A percentile compares a stretch with the other conserved stretches of the same genome.
phyloP scores from a whole-genome alignment of 2,888 invertebrate species.

The Cheilosia variabilis region DNA sequence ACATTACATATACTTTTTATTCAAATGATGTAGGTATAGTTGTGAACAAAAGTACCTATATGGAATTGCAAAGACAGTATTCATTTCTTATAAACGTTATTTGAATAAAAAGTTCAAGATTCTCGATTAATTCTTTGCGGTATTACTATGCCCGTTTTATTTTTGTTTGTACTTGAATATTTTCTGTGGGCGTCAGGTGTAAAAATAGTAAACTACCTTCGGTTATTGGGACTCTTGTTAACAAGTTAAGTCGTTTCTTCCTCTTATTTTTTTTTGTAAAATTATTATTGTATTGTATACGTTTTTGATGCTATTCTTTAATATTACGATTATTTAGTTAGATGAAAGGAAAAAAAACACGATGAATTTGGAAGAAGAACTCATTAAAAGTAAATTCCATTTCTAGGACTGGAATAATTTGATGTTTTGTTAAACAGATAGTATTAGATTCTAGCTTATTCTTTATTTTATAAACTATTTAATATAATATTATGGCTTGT shows the following conservation, averaged over 20 bases:
- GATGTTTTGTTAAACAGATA: slow-evolving; percentile 28
- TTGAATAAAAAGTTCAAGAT: slow-evolving; percentile 62
- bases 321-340: slow-evolving; percentile 46
- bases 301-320: slow-evolving; percentile 75
- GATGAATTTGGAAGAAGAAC: slow-evolving; percentile 28
- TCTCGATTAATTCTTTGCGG: slow-evolving; percentile 50
- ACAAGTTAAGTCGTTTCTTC: slow-evolving; percentile 76
- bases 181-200: slow-evolving; percentile 76
- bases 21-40: slow-evolving; percentile 31
- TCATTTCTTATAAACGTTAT: slow-evolving; percentile 8
- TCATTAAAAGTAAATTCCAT: slow-evolving; percentile 24
- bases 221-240: slow-evolving; percentile 71
- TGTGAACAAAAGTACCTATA: slow-evolving; percentile 48
- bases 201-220: slow-evolving; percentile 76
- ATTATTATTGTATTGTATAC: slow-evolving; percentile 77
- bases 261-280: slow-evolving; percentile 74
- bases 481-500: slow-evolving; percentile 47
- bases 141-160: slow-evolving; percentile 48
- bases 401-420: slow-evolving; percentile 19
- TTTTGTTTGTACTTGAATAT: slow-evolving; percentile 73
- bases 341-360: not conserved
- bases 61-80: slow-evolving; percentile 36
- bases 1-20: slow-evolving; percentile 35
- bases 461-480: slow-evolving; percentile 55
- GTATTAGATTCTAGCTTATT: slow-evolving; percentile 63